Base-by-base conservation (phyloP, 2,888 invertebrate species). In the Hypomecis punctinalis region DNA sequence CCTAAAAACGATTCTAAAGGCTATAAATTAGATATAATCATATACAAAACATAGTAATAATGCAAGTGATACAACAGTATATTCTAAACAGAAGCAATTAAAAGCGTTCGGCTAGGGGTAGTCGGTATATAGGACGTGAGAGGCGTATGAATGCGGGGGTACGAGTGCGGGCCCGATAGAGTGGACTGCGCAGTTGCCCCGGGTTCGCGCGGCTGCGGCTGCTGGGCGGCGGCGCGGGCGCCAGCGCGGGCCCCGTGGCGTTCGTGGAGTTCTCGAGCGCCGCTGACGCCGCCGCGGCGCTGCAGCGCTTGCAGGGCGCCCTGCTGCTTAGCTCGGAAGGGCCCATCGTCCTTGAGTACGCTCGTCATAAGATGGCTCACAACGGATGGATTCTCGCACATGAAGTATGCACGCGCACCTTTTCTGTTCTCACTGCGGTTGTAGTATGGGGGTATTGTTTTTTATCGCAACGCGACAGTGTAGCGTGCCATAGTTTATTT, bases 151-250 rank as follows among this genome's bases (percentile, higher is more conserved):
- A 35, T 13, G 51, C 49, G 55, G 83, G 81, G 83, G 88, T 89
- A 88, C 86, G 86, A 82, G 84, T 85, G 87, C 79, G 82, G 86
- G 84, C 85, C 82, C 82, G 84, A 85, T 79, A 81, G 81, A 84
- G 82, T 88, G 76, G 93, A 89, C 89, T 94, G 94, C 94, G 94
- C 97, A 99, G 98, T 96, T 98, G 98, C 95, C 97, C 98, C 94
- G 99, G 99, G 94, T 99, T 98, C 96, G 96, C 97, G 94, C 97
- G 99, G 93, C 97, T 99, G 94, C 98, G 99, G 94, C 97, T 99
- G 95, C 96, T 97, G 96, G 95, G 95, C 93, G 96, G 96, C 94
- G 97, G 86, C 74, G 84, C 86, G 68, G 85, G 84, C 81, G 56
- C 39, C 23, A 97, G 97, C 89, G 81, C 88, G 37, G 90, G 90